These are phyloP conservation scores for Ammospiza nelsoni DNA, from an alignment of 2,113 vertebrate species.

Conservation along the genomic window DNA sequence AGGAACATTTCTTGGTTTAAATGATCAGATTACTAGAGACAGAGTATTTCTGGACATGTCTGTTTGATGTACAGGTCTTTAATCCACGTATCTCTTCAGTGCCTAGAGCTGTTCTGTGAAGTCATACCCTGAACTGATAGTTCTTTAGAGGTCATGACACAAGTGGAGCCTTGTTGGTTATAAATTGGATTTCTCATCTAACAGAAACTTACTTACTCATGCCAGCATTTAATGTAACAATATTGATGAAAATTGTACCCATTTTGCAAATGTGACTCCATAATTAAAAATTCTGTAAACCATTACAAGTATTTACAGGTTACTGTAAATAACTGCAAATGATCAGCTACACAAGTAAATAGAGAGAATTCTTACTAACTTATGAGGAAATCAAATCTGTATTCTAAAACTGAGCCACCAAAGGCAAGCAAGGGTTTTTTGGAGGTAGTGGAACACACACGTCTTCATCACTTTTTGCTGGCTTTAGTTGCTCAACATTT, in stretches of 20 bases:
- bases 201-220: background rate
- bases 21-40: constrained; percentile 13
- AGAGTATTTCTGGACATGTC: background rate
- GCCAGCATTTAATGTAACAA: background rate
- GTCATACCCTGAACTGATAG: background rate
- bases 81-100: background rate
- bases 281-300: background rate
- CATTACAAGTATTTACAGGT: background rate
- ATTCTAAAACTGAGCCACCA: background rate
- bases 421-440: background rate
- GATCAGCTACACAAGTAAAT: background rate
- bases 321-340: background rate
- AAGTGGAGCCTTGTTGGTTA: background rate
- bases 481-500: background rate
- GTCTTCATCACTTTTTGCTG: background rate
- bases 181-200: background rate
- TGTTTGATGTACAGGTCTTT: constrained; percentile 10
- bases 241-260: background rate
- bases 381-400: background rate
- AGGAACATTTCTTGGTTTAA: background rate
- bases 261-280: background rate
- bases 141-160: background rate
- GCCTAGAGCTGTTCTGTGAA: background rate
- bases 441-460: background rate
- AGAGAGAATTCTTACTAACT: background rate